phyloP scores from a whole-genome alignment of 2,113 vertebrate genomes.

The Lanius ludovicianus region DNA sequence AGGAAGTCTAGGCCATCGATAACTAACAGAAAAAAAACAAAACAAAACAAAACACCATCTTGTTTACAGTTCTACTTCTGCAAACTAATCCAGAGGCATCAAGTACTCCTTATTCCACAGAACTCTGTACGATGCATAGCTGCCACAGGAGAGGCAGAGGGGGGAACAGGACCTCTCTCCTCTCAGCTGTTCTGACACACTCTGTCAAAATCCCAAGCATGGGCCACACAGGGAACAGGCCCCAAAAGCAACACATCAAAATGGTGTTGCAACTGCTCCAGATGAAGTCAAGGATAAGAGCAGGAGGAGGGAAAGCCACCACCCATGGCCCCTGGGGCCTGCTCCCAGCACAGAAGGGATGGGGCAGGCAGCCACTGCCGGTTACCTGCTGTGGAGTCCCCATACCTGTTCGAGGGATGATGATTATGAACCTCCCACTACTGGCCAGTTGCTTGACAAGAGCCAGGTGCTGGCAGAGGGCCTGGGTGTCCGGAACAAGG shows the following conservation, averaged over 20 bases:
- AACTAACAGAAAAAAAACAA: conserved; percentile 65
- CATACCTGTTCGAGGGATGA: conserved; percentile 94
- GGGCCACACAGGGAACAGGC: not conserved
- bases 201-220: accelerated
- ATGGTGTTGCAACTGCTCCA: not conserved
- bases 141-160: not conserved
- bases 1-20: conserved; percentile 93
- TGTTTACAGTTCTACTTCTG: not conserved
- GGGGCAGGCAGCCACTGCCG: not conserved
- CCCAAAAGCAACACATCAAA: not conserved
- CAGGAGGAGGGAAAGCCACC: not conserved
- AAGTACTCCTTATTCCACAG: not conserved
- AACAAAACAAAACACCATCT: not conserved
- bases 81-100: not conserved
- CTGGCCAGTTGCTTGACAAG: conserved; percentile 87
- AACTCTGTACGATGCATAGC: not conserved
- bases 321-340: not conserved
- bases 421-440: conserved; percentile 95
- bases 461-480: conserved; percentile 91
- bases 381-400: not conserved
- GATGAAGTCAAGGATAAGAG: not conserved
- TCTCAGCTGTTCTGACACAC: not conserved
- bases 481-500: conserved; percentile 90
- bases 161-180: not conserved
- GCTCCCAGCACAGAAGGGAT: not conserved